Conservation (phyloP, 2,797 vertebrate genomes). For the Karalla daura region DNA sequence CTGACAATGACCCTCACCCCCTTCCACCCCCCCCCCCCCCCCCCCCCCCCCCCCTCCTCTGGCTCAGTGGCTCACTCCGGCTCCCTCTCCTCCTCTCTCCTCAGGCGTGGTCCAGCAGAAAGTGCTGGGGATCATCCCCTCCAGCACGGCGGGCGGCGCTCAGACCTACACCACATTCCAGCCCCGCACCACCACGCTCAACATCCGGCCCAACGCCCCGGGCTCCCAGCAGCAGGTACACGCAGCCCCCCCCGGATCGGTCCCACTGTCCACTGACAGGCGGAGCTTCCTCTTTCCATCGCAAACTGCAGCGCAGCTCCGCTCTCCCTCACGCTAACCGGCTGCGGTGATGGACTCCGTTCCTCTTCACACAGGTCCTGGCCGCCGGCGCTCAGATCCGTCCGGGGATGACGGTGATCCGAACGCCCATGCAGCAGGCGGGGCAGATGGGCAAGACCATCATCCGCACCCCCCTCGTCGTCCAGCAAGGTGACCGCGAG, state of each 20-base stretch:
- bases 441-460: conserved; percentile 90
- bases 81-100: conserved; percentile 15
- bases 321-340: no score
- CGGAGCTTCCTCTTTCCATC: no score
- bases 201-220: conserved; percentile 90
- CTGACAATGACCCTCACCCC: no score
- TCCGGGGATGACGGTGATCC: conserved; percentile 94
- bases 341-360: no score
- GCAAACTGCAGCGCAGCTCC: no score
- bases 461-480: conserved; percentile 92
- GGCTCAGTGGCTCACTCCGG: no score
- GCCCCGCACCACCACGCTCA: conserved; percentile 92
- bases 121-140: conserved; percentile 96
- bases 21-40: not conserved
- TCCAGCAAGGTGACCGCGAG: conserved; percentile 91
- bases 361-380: no score
- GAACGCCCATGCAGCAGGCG: conserved; percentile 91
- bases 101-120: conserved; percentile 92
- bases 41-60: not conserved
- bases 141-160: conserved; percentile 88
- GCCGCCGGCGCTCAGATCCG: conserved; percentile 87
- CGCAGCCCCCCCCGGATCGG: not conserved
- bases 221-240: conserved; percentile 88
- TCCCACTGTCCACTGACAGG: no score
- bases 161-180: conserved; percentile 96